These are phyloP conservation scores for Erebia palarica DNA, from an alignment of 2,888 invertebrate genomes.

Conservation along the genomic window DNA sequence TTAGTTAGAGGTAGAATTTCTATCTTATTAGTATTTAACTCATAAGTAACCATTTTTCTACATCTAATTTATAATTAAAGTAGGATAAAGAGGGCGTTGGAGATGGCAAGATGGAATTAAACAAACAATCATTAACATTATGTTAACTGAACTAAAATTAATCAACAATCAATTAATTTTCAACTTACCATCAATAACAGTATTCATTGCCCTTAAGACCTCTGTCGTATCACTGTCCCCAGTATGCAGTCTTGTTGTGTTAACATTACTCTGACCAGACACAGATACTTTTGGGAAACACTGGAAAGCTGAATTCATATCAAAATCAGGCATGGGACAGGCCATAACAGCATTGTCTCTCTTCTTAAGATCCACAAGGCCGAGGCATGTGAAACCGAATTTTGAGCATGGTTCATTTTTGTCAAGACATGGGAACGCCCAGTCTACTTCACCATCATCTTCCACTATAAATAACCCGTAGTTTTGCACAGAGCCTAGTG, in stretches of 20 bases:
- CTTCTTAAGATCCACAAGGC: slow-evolving; percentile 89
- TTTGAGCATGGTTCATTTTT: slow-evolving; percentile 94
- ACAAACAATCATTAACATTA: not conserved
- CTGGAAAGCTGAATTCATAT: slow-evolving; percentile 60
- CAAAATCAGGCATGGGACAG: slow-evolving; percentile 68
- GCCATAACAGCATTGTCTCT: slow-evolving; percentile 56
- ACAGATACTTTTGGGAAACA: slow-evolving; percentile 64
- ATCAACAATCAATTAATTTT: not conserved
- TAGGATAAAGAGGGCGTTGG: too few relatives aligned
- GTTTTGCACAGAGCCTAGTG: slow-evolving; percentile 84
- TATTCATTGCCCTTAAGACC: slow-evolving; percentile 70
- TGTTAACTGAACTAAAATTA: not conserved
- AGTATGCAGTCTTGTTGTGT: slow-evolving; percentile 65
- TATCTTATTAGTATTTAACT: too few relatives aligned
- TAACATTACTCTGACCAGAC: slow-evolving; percentile 65
- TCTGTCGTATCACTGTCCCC: slow-evolving; percentile 76
- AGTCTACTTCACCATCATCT: slow-evolving; percentile 97
- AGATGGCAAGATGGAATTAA: too few relatives aligned
- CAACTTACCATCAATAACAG: slow-evolving; percentile 71
- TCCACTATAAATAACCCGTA: slow-evolving; percentile 97
- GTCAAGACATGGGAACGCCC: slow-evolving; percentile 96
- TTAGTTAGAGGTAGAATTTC: too few relatives aligned
- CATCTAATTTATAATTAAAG: too few relatives aligned
- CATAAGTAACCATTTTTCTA: too few relatives aligned
- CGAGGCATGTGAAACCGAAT: slow-evolving; percentile 95